These are phyloP conservation scores for Madoqua kirkii DNA, from an alignment of 2,113 vertebrate species.

Conservation along the genomic window DNA sequence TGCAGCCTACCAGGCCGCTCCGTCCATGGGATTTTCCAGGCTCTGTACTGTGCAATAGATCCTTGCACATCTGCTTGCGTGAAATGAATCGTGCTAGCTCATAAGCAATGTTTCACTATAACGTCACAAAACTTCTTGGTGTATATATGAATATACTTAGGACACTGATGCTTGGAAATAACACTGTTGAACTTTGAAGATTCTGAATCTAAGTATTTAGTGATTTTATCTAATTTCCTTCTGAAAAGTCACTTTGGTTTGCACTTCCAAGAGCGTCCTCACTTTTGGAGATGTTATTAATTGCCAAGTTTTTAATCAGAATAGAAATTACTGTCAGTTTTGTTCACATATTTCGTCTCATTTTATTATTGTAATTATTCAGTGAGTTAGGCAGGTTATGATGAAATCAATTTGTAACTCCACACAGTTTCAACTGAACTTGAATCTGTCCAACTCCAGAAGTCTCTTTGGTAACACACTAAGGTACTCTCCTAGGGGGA, in stretches of 20 bases:
- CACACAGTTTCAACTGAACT: neutral
- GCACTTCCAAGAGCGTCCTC: neutral
- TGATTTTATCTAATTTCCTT: neutral
- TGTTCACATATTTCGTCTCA: neutral
- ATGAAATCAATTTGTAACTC: neutral
- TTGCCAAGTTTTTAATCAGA: neutral
- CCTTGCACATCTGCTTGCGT: neutral
- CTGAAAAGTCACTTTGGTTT: neutral
- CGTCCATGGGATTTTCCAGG: too few relatives aligned
- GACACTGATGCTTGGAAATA: neutral
- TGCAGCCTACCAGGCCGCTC: too few relatives aligned
- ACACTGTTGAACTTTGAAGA: neutral
- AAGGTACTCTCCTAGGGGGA: neutral
- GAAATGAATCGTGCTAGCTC: neutral
- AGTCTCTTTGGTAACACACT: neutral
- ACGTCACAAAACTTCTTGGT: neutral
- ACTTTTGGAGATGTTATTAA: neutral
- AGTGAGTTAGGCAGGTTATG: neutral
- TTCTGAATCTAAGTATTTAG: neutral
- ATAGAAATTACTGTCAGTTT: neutral
- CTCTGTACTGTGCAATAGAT: neutral
- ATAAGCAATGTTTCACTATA: too few relatives aligned
- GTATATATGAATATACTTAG: too few relatives aligned
- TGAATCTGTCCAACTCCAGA: neutral
- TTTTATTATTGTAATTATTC: neutral